Evolutionary conservation across 2,888 invertebrate species (phyloP).

Genomic region (Nymphalis c-album): DNA sequence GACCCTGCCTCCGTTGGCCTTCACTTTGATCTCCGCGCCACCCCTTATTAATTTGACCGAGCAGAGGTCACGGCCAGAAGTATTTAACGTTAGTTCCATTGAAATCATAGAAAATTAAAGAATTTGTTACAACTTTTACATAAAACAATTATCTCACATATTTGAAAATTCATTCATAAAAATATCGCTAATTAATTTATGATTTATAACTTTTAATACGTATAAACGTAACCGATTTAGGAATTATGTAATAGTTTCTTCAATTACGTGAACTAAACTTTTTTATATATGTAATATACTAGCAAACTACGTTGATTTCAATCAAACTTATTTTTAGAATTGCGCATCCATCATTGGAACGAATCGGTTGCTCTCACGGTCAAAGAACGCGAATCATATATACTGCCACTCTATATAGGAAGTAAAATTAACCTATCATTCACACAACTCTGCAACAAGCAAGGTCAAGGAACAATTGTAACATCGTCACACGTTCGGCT

Average conservation of each 20-base stretch:
- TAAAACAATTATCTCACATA: too few relatives aligned
- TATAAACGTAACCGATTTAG: not conserved
- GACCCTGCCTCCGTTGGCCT: conserved; percentile 48
- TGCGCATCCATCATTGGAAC: conserved; percentile 27
- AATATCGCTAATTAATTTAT: too few relatives aligned
- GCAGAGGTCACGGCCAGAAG: conserved; percentile 72
- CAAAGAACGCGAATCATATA: conserved; percentile 26
- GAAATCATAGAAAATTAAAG: conserved; percentile 21
- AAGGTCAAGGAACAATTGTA: conserved; percentile 38
- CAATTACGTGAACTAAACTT: not conserved
- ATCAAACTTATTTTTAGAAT: conserved; percentile 29
- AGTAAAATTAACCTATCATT: conserved; percentile 37
- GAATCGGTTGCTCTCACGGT: conserved; percentile 29
- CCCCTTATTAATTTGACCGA: conserved; percentile 62
- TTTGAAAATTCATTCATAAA: too few relatives aligned
- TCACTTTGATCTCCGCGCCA: conserved; percentile 50
- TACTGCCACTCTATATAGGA: conserved; percentile 33
- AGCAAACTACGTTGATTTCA: conserved; percentile 9
- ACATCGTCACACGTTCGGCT: conserved; percentile 21
- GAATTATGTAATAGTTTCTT: not conserved
- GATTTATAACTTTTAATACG: too few relatives aligned
- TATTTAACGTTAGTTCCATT: conserved; percentile 50
- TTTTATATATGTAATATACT: conserved; percentile 5
- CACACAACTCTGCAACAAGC: conserved; percentile 29
- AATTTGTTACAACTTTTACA: not conserved